Conservation (phyloP, 2,888 invertebrate genomes). For the Eledona agricola region DNA sequence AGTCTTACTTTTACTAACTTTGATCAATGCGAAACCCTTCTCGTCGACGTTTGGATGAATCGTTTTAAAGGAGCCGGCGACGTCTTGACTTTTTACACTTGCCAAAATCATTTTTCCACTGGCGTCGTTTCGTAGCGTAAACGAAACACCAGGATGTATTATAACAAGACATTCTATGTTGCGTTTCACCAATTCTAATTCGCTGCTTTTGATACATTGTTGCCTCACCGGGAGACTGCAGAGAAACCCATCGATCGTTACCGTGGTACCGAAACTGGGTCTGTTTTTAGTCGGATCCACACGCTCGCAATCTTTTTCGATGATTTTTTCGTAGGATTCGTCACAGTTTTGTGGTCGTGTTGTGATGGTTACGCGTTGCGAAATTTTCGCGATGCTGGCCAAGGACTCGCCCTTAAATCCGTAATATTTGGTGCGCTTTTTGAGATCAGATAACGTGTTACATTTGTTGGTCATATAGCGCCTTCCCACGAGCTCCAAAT, state of each 20-base stretch:
- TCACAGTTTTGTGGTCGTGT: slow-evolving; percentile 63
- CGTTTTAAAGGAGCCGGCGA: slow-evolving; percentile 65
- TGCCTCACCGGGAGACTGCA: slow-evolving; percentile 71
- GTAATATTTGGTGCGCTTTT: slow-evolving; percentile 66
- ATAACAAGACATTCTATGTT: slow-evolving; percentile 72
- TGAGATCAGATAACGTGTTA: slow-evolving; percentile 64
- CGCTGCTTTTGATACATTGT: slow-evolving; percentile 65
- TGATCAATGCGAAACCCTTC: slow-evolving; percentile 58
- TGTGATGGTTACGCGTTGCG: slow-evolving; percentile 68
- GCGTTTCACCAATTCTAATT: slow-evolving; percentile 69
- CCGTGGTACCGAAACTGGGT: slow-evolving; percentile 76
- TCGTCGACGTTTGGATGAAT: slow-evolving; percentile 62
- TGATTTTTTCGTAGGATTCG: slow-evolving; percentile 68
- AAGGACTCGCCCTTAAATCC: slow-evolving; percentile 77
- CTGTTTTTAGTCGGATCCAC: slow-evolving; percentile 60
- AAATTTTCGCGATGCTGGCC: slow-evolving; percentile 69
- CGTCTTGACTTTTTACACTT: slow-evolving; percentile 66
- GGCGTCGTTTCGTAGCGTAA: slow-evolving; percentile 74
- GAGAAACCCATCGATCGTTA: slow-evolving; percentile 73
- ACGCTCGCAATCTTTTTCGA: slow-evolving; percentile 50
- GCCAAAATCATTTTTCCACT: slow-evolving; percentile 69
- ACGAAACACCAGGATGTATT: slow-evolving; percentile 71
- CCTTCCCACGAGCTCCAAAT: slow-evolving; percentile 68
- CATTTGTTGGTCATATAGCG: slow-evolving; percentile 75
- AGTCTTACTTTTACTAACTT: slow-evolving; percentile 61